Base-by-base conservation (phyloP, 2,113 vertebrate species). In the Neodon shergylaensis region DNA sequence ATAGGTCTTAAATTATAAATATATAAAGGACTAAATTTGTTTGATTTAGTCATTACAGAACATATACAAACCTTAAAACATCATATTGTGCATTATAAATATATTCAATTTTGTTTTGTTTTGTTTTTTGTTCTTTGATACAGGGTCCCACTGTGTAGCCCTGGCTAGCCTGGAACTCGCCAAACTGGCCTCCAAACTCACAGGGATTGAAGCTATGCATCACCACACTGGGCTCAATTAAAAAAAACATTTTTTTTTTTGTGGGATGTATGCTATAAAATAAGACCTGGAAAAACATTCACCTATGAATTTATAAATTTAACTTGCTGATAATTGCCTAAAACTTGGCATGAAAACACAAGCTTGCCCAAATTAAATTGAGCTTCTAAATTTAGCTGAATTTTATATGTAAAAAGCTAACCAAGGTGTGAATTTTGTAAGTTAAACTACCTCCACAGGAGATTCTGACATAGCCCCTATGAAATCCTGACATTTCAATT, bases 241-340 rank as follows among this genome's bases (percentile, higher is more conserved):
- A 1, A n/a, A 72, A 61, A 90, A 68, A 54, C 4, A 52, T 52
- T 19, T 58, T 58, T n/a, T n/a, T 52, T 24, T 22, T 58, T 26
- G n/a, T 2, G 77, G 97, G 86, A 78, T n/a, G 93, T 72, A 63
- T 39, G 39, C 2, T 39, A 92, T 74, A 10, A 94, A 95, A 76
- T 42, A 63, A 95, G 26, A 79, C 58, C 97, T 88, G 44, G 85
- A 58, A 97, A 98, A 96, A 94, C 91, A 95, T 39, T 95, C 54
- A 93, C 93, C 26, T 54, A 0, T 0, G 87, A 31, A 44, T 77
- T 77, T 49, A 49, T 77, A 31, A 77, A 49, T 0, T 77, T 77
- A 77, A 47, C n/a, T 95, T 91, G 5, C 74, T n/a, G 79, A 94
- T n/a, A 42, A 14, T 89, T 94, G 68, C 52, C 92, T 96, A 84